Evolutionary conservation across 2,113 vertebrate species (phyloP), one percentile per base, ranked within the genome.

Genomic region (Acrocephalus arundinaceus): DNA sequence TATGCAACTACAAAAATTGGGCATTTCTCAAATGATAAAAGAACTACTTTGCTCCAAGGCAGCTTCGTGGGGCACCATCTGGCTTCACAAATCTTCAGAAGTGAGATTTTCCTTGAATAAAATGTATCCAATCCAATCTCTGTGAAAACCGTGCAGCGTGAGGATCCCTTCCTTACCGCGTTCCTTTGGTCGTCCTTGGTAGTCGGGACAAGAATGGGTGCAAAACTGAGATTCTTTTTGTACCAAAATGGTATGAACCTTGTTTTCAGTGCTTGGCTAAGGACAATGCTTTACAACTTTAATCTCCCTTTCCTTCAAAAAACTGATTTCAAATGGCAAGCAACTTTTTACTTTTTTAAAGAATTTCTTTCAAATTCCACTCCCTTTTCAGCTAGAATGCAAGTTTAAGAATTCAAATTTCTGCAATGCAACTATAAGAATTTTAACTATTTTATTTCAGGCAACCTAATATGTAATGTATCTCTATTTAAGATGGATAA

Each of bases 51-150:
- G 17, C 72, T 91, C 35, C 39, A 33, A 88, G 94, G 87, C 59
- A 92, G 28, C 68, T 91, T 90, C 65, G 12, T 27, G 75, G 68
- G 82, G 31, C 57, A 87, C 86, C 95, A 96, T 96, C 86, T 97
- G 95, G 80, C 77, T 92, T 91, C 76, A 54, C 57, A 94, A 71
- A 75, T 68, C 76, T 85, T 89, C 62, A 71, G 39, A 93, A 97
- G 65, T 78, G 73, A 91, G 73, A 87, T 90, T 93, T 92, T 90
- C 61, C 45, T 87, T 74, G 80, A 89, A 84, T 41, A 74, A 96
- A 80, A 77, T 57, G 9, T 81, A 63, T 48, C 35, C 27, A 81
- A 6, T 70, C 77, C 77, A 65, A 25, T 23, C 17, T 31, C n/a
- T 63, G 22, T 66, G 55, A 25, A 73, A 93, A 20, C 22, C 3